phyloP scores from a whole-genome alignment of 2,113 vertebrate genomes.

The Tautogolabrus adspersus region DNA sequence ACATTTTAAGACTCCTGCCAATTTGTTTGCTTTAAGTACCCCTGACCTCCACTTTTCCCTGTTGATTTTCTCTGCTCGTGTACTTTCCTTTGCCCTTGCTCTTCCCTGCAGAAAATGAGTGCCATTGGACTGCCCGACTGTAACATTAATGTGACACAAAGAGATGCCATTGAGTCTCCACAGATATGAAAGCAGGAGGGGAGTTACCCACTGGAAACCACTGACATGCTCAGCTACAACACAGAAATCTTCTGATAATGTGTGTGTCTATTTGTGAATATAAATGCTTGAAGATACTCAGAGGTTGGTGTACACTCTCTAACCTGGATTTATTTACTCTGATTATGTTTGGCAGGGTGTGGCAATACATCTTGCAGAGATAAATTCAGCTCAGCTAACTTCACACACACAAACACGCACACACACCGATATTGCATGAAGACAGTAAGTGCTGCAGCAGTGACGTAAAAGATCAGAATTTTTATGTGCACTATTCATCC shows the following conservation, averaged over 20 bases:
- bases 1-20: slow-evolving; percentile 49
- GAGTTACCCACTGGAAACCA: slow-evolving; percentile 45
- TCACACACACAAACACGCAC: not conserved
- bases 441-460: slow-evolving; percentile 1
- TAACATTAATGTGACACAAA: slow-evolving; percentile 66
- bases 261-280: not conserved
- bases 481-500: slow-evolving; percentile 16
- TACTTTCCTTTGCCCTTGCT: slow-evolving; percentile 60
- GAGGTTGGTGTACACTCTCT: not conserved
- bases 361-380: slow-evolving; percentile 36
- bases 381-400: slow-evolving; percentile 9
- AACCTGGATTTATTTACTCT: slow-evolving; percentile 51
- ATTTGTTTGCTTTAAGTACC: slow-evolving; percentile 70
- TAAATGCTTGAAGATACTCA: slow-evolving; percentile 29
- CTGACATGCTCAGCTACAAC: slow-evolving; percentile 24
- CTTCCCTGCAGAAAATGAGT: slow-evolving; percentile 54
- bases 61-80: slow-evolving; percentile 54
- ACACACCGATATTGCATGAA: slow-evolving; percentile 23
- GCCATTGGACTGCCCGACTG: slow-evolving; percentile 53
- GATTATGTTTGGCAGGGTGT: slow-evolving; percentile 62
- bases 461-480: slow-evolving; percentile 34
- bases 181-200: slow-evolving; percentile 40
- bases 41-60: slow-evolving; percentile 45
- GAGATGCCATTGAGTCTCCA: slow-evolving; percentile 52
- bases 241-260: slow-evolving; percentile 44